Percentiles rank a stretch among this genome's conserved stretches.
phyloP scores from a whole-genome alignment of 2,113 vertebrate genomes.

The Esox niger region DNA sequence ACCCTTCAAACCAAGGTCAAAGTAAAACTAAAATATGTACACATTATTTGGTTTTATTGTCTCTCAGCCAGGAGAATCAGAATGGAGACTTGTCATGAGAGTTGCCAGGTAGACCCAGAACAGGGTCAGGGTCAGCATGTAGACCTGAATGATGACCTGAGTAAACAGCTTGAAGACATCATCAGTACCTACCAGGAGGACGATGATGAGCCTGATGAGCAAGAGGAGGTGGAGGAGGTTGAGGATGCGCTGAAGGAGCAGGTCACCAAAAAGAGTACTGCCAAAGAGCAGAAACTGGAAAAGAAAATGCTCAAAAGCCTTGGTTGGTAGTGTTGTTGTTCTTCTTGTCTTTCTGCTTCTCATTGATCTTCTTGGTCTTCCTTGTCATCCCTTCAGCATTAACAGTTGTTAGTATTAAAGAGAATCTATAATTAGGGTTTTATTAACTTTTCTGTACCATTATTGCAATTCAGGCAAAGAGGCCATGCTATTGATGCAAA shows the following conservation, averaged over 20 bases:
- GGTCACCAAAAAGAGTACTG: conserved; percentile 34
- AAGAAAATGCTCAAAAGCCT: conserved; percentile 91
- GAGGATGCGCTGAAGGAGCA: conserved; percentile 66
- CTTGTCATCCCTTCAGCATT: not conserved
- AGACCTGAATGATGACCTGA: conserved; percentile 84
- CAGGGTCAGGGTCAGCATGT: conserved; percentile 27
- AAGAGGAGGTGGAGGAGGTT: conserved; percentile 73
- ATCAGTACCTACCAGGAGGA: conserved; percentile 85
- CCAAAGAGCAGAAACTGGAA: conserved; percentile 88
- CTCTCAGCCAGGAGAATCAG: conserved; percentile 33
- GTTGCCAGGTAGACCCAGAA: conserved; percentile 14
- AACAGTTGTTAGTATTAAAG: not conserved
- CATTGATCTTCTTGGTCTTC: not conserved
- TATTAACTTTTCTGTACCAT: not conserved
- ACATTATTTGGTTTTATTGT: not conserved
- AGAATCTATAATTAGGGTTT: not conserved
- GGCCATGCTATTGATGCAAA: conserved; percentile 90
- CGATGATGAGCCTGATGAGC: conserved; percentile 39
- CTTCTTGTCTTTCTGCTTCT: not conserved
- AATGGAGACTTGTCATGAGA: conserved; percentile 77
- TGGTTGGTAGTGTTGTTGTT: conserved; percentile 48
- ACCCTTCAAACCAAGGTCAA: not conserved
- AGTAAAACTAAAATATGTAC: too few relatives aligned
- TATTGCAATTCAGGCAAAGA: conserved; percentile 84
- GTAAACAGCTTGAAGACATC: conserved; percentile 90